These are phyloP conservation scores for Marcusenius ussheri DNA, from an alignment of 2,113 vertebrate species.

Conservation along the genomic window DNA sequence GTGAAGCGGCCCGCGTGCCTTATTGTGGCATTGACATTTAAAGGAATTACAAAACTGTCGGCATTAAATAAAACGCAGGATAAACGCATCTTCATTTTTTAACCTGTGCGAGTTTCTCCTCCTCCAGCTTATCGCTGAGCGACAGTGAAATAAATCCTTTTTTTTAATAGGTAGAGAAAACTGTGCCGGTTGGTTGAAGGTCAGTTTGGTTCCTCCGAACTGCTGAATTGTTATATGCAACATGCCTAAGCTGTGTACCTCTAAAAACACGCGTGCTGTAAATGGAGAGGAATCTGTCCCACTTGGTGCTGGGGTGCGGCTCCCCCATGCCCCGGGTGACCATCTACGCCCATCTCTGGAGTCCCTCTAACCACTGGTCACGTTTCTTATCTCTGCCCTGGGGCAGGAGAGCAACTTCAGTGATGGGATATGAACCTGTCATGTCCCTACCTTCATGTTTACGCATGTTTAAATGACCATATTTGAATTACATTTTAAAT, in stretches of 20 bases:
- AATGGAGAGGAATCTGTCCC: background rate
- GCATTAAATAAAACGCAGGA: background rate
- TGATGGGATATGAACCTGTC: background rate
- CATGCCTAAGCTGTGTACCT: background rate
- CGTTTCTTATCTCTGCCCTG: background rate
- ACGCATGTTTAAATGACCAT: background rate
- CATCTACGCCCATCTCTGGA: background rate
- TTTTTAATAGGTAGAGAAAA: background rate
- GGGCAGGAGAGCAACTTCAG: background rate
- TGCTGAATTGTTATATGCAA: background rate
- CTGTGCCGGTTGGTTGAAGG: background rate
- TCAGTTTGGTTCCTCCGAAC: background rate
- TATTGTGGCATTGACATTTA: slow-evolving; percentile 8
- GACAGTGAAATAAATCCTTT: background rate
- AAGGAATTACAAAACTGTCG: background rate
- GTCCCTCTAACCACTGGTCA: background rate
- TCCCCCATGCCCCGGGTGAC: background rate
- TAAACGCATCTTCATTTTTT: background rate
- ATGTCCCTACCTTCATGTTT: background rate
- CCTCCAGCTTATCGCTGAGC: background rate
- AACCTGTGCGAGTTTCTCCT: background rate
- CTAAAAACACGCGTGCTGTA: too few relatives aligned
- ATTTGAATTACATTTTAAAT: too few relatives aligned
- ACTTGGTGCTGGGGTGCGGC: background rate
- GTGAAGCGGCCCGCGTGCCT: background rate